Percentiles rank a stretch among this genome's conserved stretches.
Conservation (phyloP, 2,797 vertebrate genomes). For the Aselliscus stoliczkanus region DNA sequence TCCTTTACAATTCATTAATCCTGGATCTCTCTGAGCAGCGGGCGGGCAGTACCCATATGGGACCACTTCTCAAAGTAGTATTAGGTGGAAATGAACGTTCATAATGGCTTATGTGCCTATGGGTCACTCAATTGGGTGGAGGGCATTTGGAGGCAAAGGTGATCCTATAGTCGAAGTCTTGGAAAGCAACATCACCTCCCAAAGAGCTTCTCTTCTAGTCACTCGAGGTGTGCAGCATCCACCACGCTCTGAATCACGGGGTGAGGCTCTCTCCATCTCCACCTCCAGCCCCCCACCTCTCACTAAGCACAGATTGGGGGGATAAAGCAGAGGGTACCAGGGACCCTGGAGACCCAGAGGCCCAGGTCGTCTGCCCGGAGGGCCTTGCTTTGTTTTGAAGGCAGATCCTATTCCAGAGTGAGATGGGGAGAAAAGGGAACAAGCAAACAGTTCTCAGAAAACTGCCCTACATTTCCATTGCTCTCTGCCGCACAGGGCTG, state of each 20-base stretch:
- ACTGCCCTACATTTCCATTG: background rate
- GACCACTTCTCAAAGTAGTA: background rate
- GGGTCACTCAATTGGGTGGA: background rate
- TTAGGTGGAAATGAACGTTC: background rate
- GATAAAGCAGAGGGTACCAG: background rate
- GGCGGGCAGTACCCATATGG: no score
- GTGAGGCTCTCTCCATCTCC: background rate
- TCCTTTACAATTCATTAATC: background rate
- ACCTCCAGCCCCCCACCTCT: background rate
- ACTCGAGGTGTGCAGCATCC: accelerated
- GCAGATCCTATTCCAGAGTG: slow-evolving; percentile 1
- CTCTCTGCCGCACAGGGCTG: background rate
- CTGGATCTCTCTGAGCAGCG: background rate
- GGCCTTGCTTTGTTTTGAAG: slow-evolving; percentile 39
- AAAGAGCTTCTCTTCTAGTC: background rate
- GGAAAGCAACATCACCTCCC: background rate
- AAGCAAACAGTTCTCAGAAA: background rate
- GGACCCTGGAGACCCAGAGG: background rate
- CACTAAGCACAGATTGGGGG: accelerated
- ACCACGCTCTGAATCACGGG: background rate
- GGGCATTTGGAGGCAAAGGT: background rate
- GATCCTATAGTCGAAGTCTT: background rate
- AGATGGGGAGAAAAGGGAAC: background rate
- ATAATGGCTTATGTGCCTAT: background rate
- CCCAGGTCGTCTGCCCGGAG: background rate